Evolutionary conservation across 2,888 invertebrate genomes (phyloP).

Genomic region (Eubasilissa splendida): DNA sequence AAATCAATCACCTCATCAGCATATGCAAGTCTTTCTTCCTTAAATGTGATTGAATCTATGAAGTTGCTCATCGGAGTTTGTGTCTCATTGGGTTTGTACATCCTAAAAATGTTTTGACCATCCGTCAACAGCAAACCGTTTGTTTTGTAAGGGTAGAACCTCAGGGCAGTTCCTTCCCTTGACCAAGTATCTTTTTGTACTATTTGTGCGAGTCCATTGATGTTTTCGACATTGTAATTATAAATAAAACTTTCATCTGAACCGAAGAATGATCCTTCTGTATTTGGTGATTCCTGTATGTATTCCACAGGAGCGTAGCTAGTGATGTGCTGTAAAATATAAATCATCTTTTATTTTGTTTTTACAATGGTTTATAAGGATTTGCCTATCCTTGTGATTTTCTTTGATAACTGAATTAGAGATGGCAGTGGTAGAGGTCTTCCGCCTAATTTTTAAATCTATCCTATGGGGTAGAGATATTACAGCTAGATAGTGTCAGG

Average conservation of each 20-base stretch:
- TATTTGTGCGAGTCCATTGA: not conserved
- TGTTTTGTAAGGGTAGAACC: conserved; percentile 20
- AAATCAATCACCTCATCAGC: conserved; percentile 48
- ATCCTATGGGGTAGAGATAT: too few relatives aligned
- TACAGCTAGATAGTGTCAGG: too few relatives aligned
- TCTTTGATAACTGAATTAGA: too few relatives aligned
- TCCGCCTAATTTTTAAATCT: too few relatives aligned
- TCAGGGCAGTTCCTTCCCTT: not conserved
- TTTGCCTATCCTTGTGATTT: too few relatives aligned
- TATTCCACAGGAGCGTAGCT: conserved; percentile 41
- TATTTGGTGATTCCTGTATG: conserved; percentile 18
- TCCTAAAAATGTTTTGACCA: not conserved
- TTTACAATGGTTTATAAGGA: too few relatives aligned
- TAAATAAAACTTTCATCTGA: conserved; percentile 10
- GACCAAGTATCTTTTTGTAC: conserved; percentile 21
- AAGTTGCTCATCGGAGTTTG: not conserved
- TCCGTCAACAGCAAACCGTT: conserved; percentile 35
- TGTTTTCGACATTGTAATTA: conserved; percentile 24
- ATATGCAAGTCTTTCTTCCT: conserved; percentile 36
- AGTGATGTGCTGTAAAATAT: conserved; percentile 45
- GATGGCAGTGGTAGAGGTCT: too few relatives aligned
- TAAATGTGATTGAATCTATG: conserved; percentile 3
- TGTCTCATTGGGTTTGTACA: not conserved
- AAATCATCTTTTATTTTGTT: too few relatives aligned
- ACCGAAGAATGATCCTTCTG: conserved; percentile 36